Percentiles rank a stretch among this genome's conserved stretches.
These are phyloP conservation scores for Ericerus pela DNA, from an alignment of 1,140 invertebrate species.

Conservation along the genomic window DNA sequence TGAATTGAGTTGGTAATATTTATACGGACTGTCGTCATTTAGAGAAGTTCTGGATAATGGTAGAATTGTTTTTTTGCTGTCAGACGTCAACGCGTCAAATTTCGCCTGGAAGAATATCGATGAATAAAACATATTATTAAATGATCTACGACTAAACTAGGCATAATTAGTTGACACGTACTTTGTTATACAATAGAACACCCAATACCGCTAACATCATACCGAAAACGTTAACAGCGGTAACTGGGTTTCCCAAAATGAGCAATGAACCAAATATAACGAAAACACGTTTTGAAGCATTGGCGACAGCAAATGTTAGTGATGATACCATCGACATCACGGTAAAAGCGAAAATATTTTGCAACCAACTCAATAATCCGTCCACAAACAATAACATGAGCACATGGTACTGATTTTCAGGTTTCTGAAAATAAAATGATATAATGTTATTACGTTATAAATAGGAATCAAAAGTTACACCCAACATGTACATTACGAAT, in stretches of 20 bases:
- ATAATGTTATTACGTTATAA: background rate
- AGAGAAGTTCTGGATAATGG: conserved; percentile 32
- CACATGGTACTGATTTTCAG: conserved; percentile 34
- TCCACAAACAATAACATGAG: conserved; percentile 57
- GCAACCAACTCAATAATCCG: conserved; percentile 80
- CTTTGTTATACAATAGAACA: conserved; percentile 77
- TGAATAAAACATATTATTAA: background rate
- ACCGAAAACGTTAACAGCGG: conserved; percentile 69
- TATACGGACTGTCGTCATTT: background rate
- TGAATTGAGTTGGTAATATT: background rate
- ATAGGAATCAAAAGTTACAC: no score
- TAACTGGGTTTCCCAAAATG: conserved; percentile 82
- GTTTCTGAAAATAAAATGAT: conserved; percentile 19
- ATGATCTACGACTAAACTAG: conserved; percentile 15
- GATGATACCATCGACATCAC: conserved; percentile 78
- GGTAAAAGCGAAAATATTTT: conserved; percentile 90
- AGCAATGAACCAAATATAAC: conserved; percentile 81
- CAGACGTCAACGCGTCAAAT: conserved; percentile 45
- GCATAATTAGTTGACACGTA: conserved; percentile 19
- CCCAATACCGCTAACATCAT: conserved; percentile 83
- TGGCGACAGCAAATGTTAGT: conserved; percentile 87
- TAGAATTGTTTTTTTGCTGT: conserved; percentile 37
- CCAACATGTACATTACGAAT: background rate
- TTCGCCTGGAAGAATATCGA: conserved; percentile 45
- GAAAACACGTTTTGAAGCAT: conserved; percentile 86